Conservation (phyloP, 2,888 invertebrate species). For the Rhagonycha lutea region DNA sequence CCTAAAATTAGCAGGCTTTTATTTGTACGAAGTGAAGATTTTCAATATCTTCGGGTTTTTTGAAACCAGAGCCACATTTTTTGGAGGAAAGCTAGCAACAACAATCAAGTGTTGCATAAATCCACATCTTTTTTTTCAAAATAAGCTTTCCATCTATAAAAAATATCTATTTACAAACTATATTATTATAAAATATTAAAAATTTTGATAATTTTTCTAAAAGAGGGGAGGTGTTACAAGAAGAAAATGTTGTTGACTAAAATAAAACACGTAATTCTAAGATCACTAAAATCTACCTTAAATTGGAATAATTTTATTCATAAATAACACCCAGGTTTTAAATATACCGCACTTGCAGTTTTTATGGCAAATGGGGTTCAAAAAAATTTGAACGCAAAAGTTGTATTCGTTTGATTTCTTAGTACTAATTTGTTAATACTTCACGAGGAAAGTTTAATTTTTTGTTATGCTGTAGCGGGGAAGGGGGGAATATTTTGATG, state of each 20-base stretch:
- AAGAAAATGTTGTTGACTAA: not conserved
- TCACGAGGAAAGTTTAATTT: not conserved
- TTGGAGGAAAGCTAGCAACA: not conserved
- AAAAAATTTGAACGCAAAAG: not conserved
- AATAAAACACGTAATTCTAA: constrained; percentile 4
- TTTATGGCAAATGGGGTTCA: not conserved
- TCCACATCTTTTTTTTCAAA: not conserved
- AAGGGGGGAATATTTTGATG: too few relatives aligned
- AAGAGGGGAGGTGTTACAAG: not conserved
- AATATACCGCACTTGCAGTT: constrained; percentile 4
- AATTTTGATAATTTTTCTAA: not conserved
- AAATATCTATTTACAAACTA: not conserved
- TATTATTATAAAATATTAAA: not conserved
- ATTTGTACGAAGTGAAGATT: not conserved
- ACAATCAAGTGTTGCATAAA: not conserved
- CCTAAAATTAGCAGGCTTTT: not conserved
- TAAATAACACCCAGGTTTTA: constrained; percentile 25
- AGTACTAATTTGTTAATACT: not conserved
- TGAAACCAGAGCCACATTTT: not conserved
- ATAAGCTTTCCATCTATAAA: not conserved
- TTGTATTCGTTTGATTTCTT: not conserved
- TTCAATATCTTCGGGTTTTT: not conserved
- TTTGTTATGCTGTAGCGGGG: too few relatives aligned
- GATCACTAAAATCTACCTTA: not conserved
- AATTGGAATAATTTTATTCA: constrained; percentile 15